A percentile compares a stretch with the other conserved stretches of the same genome.
Conservation (phyloP, 2,888 invertebrate species). For the Lochmaea crataegi region DNA sequence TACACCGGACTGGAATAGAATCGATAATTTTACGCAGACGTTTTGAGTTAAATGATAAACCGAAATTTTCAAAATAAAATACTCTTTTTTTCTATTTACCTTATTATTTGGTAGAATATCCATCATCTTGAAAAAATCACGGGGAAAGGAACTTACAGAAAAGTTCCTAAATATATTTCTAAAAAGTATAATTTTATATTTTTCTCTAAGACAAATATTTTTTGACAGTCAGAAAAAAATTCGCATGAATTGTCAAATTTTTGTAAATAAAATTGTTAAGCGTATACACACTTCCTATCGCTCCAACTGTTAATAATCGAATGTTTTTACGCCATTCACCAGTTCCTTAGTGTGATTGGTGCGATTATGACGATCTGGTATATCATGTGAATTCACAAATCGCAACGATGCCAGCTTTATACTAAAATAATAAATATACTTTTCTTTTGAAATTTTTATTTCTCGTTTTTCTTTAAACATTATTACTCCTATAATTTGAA, state of each 20-base stretch:
- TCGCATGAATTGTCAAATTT: too few species aligned
- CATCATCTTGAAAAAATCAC: conserved; percentile 37
- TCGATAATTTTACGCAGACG: conserved; percentile 51
- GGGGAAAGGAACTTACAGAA: conserved; percentile 20
- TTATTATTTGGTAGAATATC: conserved; percentile 44
- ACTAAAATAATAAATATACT: too few species aligned
- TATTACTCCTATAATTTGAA: too few species aligned
- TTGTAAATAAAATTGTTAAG: background rate
- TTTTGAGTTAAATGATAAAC: background rate
- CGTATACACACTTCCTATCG: background rate
- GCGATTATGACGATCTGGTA: background rate
- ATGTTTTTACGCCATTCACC: background rate
- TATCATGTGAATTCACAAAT: background rate
- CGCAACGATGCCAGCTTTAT: background rate
- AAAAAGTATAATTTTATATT: background rate
- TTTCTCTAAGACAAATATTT: background rate
- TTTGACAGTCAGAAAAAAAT: conserved; percentile 13
- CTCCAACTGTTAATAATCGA: background rate
- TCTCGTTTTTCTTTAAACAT: too few species aligned
- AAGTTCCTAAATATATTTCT: background rate
- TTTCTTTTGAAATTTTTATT: too few species aligned
- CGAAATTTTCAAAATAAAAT: conserved; percentile 33
- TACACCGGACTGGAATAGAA: conserved; percentile 15
- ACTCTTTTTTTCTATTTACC: conserved; percentile 36
- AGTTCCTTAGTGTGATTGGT: background rate